Evolutionary conservation across 2,113 vertebrate genomes (phyloP), one percentile per base, ranked within the genome.

Genomic region (Burhinus bistriatus): DNA sequence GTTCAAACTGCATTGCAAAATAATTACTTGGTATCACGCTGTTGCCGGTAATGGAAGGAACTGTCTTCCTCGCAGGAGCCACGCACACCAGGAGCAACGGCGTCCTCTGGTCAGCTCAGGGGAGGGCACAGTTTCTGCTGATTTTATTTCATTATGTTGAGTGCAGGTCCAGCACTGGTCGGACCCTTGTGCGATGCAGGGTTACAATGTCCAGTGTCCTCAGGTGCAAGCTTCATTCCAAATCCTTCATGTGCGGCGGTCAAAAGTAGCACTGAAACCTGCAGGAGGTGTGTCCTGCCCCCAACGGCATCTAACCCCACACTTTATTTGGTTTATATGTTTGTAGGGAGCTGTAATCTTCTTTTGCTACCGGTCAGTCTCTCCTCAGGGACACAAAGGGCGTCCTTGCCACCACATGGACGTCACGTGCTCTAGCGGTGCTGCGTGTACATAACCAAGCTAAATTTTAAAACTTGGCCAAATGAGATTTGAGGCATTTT

Each of bases 361-460:
- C 38, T 40, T 4, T 12, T 27, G 47, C 57, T 68, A 8, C 52
- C 0, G 14, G 19, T 14, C 42, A 2, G 11, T 44, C 42, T 57
- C 29, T 59, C 69, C 78, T 47, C 4, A 3, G 27, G 44, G 65
- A 9, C 4, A 9, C 52, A 27, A 14, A 47, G 47, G 29, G 9
- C 45, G 9, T 49, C 64, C 44, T 65, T 79, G 40, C 15, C 4
- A 2, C 49, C 57, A 0, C 15, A 0, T 4, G 45, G 30, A 2
- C 5, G 11, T 14, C 0, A 0, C 5, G 4, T 4, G 40, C 15
- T 34, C 17, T 3, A 0, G 29, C 11, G 3, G 9, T 29, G 42
- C 8, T 1, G 0, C 1, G 0, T 17, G 14, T 12, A 0, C 1
- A 1, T 8, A 36, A 9, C 27, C 23, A 29, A 12, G 4, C 8